Conservation (phyloP, 2,797 vertebrate genomes). For the Ctenosaura bakeri region DNA sequence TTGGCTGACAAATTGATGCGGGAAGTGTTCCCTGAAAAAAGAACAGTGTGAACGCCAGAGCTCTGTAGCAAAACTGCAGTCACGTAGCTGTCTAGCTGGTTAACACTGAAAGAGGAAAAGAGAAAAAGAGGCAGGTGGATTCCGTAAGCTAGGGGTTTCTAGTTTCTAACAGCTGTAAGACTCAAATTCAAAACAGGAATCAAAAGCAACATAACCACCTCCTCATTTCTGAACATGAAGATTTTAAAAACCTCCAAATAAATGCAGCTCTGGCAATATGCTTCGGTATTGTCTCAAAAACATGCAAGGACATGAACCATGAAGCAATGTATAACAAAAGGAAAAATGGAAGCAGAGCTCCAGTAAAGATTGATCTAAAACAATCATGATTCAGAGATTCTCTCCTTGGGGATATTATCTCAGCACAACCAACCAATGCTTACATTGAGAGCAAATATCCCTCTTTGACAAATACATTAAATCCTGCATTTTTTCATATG, state of each 20-base stretch:
- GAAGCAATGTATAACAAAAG: constrained; percentile 57
- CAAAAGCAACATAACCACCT: constrained; percentile 47
- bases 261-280: constrained; percentile 43
- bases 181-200: constrained; percentile 31
- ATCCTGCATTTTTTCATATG: background rate
- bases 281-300: constrained; percentile 56
- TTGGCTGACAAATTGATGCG: constrained; percentile 20
- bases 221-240: constrained; percentile 47
- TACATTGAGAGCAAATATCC: no score
- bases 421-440: background rate
- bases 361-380: background rate
- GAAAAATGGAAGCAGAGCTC: constrained; percentile 5
- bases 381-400: background rate
- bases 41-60: constrained; percentile 34
- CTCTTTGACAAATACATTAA: background rate
- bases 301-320: constrained; percentile 48
- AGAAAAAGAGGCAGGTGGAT: constrained; percentile 26
- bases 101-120: constrained; percentile 27
- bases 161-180: constrained; percentile 38
- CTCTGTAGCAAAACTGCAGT: background rate
- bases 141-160: constrained; percentile 50
- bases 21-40: constrained; percentile 42
- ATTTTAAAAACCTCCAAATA: constrained; percentile 55
- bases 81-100: background rate
- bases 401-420: background rate